A percentile compares a stretch with the other conserved stretches of the same genome.
These are phyloP conservation scores for Epinotia brunnichana DNA, from an alignment of 2,888 invertebrate species.

Conservation along the genomic window DNA sequence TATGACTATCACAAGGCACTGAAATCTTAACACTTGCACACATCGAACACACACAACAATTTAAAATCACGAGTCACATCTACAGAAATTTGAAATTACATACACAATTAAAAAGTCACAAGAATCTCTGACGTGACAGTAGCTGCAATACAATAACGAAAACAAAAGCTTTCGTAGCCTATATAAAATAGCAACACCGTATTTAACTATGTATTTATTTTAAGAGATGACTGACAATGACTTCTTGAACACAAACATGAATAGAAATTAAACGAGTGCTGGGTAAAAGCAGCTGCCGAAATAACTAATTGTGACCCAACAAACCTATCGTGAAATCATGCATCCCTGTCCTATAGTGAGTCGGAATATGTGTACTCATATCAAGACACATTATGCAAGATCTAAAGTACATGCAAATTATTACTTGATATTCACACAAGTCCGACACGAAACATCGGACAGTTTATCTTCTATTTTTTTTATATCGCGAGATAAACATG, in stretches of 20 bases:
- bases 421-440: too few species aligned
- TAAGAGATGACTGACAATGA: background rate
- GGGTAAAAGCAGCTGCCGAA: background rate
- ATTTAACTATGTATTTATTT: too few species aligned
- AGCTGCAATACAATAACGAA: background rate
- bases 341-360: background rate
- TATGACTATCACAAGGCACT: constrained; percentile 61
- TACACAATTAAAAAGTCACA: background rate
- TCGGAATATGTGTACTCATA: background rate
- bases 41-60: constrained; percentile 27
- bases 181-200: too few species aligned
- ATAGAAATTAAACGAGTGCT: background rate
- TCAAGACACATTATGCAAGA: background rate
- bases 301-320: background rate
- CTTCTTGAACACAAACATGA: background rate
- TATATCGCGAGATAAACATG: background rate
- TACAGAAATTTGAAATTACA: background rate
- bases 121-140: background rate
- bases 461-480: background rate
- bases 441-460: background rate
- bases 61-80: background rate
- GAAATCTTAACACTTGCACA: constrained; percentile 50
- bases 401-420: too few species aligned
- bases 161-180: background rate
- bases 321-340: background rate